phyloP scores from a whole-genome alignment of 2,113 vertebrate species.

The Corythornis madagascariensis region DNA sequence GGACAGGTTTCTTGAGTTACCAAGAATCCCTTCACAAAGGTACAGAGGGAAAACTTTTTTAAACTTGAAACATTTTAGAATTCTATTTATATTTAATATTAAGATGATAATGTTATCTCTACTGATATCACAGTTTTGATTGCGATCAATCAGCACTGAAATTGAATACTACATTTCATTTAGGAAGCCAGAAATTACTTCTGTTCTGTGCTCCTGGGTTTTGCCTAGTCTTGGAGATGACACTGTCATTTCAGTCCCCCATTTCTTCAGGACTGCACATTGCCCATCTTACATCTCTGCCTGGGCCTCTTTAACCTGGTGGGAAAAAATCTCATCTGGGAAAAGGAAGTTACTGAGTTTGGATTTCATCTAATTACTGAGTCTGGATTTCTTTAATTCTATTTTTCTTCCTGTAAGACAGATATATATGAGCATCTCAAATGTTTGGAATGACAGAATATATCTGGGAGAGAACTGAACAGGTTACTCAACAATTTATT shows the following conservation, averaged over 20 bases:
- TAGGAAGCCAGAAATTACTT: not conserved
- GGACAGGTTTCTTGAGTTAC: not conserved
- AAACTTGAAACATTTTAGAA: not conserved
- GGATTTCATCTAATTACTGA: not conserved
- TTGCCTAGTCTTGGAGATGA: not conserved
- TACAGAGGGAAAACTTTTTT: not conserved
- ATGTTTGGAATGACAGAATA: conserved; percentile 42
- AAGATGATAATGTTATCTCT: not conserved
- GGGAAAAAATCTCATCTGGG: not conserved
- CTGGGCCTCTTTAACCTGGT: not conserved
- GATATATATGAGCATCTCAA: conserved; percentile 1
- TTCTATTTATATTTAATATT: not conserved
- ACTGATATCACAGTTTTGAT: not conserved
- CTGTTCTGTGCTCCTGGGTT: not conserved
- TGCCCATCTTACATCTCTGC: not conserved
- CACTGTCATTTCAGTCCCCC: not conserved
- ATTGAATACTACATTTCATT: not conserved
- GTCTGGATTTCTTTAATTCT: not conserved
- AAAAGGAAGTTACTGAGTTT: not conserved
- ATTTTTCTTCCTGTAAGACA: not conserved
- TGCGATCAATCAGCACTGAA: not conserved
- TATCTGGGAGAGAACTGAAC: conserved; percentile 16
- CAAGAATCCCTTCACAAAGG: not conserved
- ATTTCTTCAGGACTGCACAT: not conserved
- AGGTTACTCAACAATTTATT: conserved; percentile 63